Percentiles rank a stretch among this genome's conserved stretches.
Evolutionary conservation across 2,113 vertebrate genomes (phyloP).

Genomic region (Arvicanthis niloticus): DNA sequence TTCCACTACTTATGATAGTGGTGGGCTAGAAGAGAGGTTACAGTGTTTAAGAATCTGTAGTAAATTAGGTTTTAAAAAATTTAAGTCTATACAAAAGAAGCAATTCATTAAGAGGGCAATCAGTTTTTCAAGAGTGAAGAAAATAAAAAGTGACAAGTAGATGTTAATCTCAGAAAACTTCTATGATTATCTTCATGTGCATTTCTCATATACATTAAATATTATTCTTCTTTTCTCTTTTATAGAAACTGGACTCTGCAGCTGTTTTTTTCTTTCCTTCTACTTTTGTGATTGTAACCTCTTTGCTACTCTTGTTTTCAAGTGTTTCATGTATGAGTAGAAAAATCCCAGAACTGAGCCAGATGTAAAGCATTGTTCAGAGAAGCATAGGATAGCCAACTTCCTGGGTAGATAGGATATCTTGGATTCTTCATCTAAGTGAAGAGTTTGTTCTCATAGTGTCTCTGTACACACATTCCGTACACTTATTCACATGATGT

Average conservation of each 20-base stretch:
- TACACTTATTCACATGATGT: rapidly evolving
- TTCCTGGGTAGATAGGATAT: background rate
- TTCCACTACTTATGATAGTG: no score
- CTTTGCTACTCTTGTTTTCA: background rate
- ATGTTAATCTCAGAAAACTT: background rate
- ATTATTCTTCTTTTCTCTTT: background rate
- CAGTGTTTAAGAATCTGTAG: no score
- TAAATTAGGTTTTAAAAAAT: no score
- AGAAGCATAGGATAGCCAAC: background rate
- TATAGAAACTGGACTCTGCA: background rate
- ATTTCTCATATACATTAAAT: background rate
- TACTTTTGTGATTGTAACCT: background rate
- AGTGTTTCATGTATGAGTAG: background rate
- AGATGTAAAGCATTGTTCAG: background rate
- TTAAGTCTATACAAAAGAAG: no score
- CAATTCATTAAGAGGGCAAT: background rate
- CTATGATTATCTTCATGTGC: background rate
- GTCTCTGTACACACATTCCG: background rate
- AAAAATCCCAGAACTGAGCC: background rate
- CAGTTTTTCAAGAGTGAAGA: background rate
- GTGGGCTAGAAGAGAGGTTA: no score
- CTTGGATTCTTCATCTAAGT: background rate
- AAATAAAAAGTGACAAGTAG: background rate
- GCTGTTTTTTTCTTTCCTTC: background rate
- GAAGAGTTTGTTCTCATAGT: background rate